A percentile compares a stretch with the other conserved stretches of the same genome.
These are phyloP conservation scores for Sinocyclocheilus anshuiensis DNA, from an alignment of 2,113 vertebrate genomes.

Conservation along the genomic window DNA sequence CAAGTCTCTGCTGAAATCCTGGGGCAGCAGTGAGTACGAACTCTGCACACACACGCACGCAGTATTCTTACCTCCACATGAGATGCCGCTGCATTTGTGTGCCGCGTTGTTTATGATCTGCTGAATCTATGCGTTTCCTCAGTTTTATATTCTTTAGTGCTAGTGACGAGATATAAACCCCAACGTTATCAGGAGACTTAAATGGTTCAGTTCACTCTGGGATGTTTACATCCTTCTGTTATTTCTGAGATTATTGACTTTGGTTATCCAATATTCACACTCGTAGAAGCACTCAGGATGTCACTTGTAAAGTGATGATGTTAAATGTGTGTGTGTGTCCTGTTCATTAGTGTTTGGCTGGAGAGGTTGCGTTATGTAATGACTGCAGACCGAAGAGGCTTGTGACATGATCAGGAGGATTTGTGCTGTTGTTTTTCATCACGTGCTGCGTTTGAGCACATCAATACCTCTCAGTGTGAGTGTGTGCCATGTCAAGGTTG, in stretches of 20 bases:
- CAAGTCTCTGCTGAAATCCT: conserved; percentile 78
- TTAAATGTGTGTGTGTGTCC: not conserved
- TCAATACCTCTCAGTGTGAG: conserved; percentile 26
- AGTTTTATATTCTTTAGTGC: not conserved
- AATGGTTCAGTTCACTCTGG: not conserved
- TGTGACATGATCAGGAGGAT: conserved; percentile 34
- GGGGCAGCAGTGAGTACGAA: conserved; percentile 77
- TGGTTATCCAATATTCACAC: not conserved
- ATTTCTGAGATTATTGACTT: not conserved
- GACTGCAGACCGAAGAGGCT: conserved; percentile 4
- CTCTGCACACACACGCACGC: not conserved
- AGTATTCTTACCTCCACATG: not conserved
- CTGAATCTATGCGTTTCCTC: not conserved
- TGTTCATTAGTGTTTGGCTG: conserved; percentile 23
- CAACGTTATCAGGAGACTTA: not conserved
- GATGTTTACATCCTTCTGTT: conserved; percentile 8
- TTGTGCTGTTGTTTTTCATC: conserved; percentile 30
- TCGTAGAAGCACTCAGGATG: not conserved
- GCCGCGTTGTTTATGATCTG: not conserved
- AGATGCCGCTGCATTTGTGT: not conserved
- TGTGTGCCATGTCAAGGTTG: conserved; percentile 13
- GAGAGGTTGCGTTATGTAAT: conserved; percentile 41
- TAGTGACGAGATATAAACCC: not conserved
- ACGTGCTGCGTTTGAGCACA: not conserved
- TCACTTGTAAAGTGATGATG: not conserved